Base-by-base conservation (phyloP, 2,888 invertebrate genomes). In the Apodemia zela region DNA sequence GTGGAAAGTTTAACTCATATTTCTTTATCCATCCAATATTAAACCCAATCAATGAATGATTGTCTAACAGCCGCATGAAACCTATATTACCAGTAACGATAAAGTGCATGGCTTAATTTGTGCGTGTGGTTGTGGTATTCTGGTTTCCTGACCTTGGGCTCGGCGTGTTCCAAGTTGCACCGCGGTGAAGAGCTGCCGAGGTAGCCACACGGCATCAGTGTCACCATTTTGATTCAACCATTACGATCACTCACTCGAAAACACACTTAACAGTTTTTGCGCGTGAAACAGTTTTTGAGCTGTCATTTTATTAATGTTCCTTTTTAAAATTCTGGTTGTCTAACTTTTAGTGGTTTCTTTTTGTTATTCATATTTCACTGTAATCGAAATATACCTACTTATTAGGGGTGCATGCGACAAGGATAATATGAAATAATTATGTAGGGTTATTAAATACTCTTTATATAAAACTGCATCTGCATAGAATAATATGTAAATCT, bases 181-280 rank as follows among this genome's bases (percentile, higher is more conserved):
- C 88, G 86, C 78, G 93, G 89, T 72, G 93, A 90, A 75, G 91
- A 88, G 70, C 92, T 89, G 82, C 93, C 93, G 80, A 94, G 87
- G 88, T 93, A 94, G 85, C 93, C 93, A 87, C 93, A 94, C 85
- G 94, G 93, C 94, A 94, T 94, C 89, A 94, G 92, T 77, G 94
- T 94, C 92, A 94, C 94, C 94, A 94, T 94, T 68, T 65, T 57
- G 65, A 63, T 66, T 76, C 76, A 74, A 76, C 70, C 75, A 76
- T 66, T 71, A 71, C 73, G 75, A 72, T 77, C 80, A 77, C 82
- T 77, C 79, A 77, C 77, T 79, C 78, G 71, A 71, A 71, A 68
- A 82, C 89, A 86, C 88, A 83, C 74, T 82, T 60, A 18, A 85
- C 85, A 88, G 88, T 82, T 80, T 85, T 84, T 81, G 79, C 76